These are phyloP conservation scores for Darevskia mixta DNA, from an alignment of 2,797 vertebrate genomes.

Conservation along the genomic window DNA sequence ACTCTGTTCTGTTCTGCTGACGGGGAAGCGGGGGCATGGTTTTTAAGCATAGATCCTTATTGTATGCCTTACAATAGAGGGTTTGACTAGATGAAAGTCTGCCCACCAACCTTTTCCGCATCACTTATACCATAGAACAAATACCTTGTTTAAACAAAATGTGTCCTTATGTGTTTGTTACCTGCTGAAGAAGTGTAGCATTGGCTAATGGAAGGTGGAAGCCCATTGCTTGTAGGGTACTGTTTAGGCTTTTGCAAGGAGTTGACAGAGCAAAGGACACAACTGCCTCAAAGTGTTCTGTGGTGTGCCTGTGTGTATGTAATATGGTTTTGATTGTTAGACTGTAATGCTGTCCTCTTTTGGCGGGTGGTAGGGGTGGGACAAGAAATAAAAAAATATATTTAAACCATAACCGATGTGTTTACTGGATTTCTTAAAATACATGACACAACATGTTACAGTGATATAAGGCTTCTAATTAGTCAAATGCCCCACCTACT, in stretches of 20 bases:
- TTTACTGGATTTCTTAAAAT: conserved; percentile 18
- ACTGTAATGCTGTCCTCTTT: conserved; percentile 76
- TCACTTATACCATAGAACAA: conserved; percentile 56
- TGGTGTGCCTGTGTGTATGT: conserved; percentile 76
- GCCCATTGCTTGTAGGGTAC: conserved; percentile 25
- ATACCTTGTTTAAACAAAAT: conserved; percentile 51
- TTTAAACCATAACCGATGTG: conserved; percentile 69
- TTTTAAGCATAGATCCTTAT: conserved; percentile 11
- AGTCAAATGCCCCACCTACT: neutral
- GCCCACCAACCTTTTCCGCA: conserved; percentile 30
- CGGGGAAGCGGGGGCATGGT: no score
- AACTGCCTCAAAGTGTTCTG: conserved; percentile 66
- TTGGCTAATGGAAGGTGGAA: conserved; percentile 57
- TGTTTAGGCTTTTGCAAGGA: conserved; percentile 57
- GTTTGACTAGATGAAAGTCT: conserved; percentile 35
- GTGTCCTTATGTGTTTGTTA: conserved; percentile 43
- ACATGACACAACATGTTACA: neutral
- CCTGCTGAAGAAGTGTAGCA: conserved; percentile 35
- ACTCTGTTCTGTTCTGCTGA: neutral
- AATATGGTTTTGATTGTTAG: conserved; percentile 77
- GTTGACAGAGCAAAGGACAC: conserved; percentile 62
- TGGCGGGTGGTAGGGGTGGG: conserved; percentile 58
- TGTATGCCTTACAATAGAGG: conserved; percentile 38
- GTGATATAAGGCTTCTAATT: neutral
- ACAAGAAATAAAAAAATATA: conserved; percentile 80